These are phyloP conservation scores for Microcebus murinus DNA, from an alignment of 2,113 vertebrate species.

Conservation along the genomic window DNA sequence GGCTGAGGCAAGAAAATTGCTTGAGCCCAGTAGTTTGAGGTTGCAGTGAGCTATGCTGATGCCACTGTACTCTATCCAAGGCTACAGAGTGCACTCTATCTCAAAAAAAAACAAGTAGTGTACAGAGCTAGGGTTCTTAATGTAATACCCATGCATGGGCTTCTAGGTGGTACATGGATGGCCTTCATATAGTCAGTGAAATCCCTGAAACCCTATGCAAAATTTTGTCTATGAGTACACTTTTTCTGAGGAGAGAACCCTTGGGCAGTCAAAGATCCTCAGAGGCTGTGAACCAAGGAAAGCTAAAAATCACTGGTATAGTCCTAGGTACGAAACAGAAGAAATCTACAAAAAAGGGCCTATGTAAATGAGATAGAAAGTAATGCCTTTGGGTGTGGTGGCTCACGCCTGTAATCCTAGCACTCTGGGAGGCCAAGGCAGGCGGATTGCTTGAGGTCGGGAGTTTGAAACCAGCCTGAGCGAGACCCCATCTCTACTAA, in stretches of 20 bases:
- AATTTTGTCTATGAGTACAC: neutral
- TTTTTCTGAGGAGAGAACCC: neutral
- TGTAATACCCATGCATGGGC: neutral
- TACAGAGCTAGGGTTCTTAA: neutral
- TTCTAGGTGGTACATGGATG: neutral
- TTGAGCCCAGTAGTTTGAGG: too few species aligned
- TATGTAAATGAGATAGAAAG: neutral
- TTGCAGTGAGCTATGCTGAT: too few species aligned
- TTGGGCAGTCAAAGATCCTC: neutral
- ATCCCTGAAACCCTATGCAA: neutral
- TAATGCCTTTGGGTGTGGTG: neutral
- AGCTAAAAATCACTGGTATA: neutral
- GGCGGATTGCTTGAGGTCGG: too few species aligned
- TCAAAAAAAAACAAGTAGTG: neutral
- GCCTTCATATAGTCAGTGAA: neutral
- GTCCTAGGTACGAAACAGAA: slow-evolving; percentile 22
- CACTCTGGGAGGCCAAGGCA: too few species aligned
- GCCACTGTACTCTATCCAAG: too few species aligned
- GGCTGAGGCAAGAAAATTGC: too few species aligned
- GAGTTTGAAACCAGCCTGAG: too few species aligned
- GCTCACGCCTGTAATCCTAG: too few species aligned
- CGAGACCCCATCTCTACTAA: too few species aligned
- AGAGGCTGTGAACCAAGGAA: neutral
- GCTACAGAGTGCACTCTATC: too few species aligned
- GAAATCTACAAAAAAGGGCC: neutral